Evolutionary conservation across 2,797 vertebrate species (phyloP).

Genomic region (Saxicola maurus): DNA sequence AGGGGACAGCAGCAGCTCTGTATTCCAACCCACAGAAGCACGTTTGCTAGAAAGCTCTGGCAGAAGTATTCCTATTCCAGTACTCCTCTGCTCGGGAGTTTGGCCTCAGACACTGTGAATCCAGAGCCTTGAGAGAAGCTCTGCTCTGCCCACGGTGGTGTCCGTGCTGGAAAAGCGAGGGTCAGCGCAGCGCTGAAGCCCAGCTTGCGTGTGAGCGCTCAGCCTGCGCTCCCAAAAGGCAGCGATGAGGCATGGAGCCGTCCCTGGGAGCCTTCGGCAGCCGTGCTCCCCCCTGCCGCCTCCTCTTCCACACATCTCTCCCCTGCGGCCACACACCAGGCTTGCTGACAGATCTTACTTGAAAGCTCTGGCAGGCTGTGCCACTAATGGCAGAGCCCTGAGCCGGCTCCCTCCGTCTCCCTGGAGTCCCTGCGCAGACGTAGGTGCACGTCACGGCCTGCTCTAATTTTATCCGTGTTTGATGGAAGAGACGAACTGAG

Average conservation of each 20-base stretch:
- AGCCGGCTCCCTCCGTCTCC: slow-evolving; percentile 72
- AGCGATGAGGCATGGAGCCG: not conserved
- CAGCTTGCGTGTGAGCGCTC: not conserved
- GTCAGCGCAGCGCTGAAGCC: not conserved
- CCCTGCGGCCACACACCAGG: not conserved
- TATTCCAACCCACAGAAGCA: not conserved
- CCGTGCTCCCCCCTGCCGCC: not conserved
- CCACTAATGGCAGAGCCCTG: slow-evolving; percentile 61
- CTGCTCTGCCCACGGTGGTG: fast-evolving
- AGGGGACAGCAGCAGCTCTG: not conserved
- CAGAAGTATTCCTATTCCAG: not conserved
- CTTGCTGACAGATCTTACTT: slow-evolving; percentile 57
- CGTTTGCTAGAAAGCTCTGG: not conserved
- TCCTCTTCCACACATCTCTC: not conserved
- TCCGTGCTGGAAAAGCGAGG: fast-evolving
- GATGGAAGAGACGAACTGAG: slow-evolving; percentile 93
- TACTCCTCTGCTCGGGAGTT: not conserved
- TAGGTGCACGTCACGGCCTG: slow-evolving; percentile 88
- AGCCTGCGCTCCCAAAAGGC: not conserved
- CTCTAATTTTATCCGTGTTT: slow-evolving; percentile 94
- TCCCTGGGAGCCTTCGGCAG: not conserved
- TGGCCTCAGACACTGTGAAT: not conserved
- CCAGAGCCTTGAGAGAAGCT: not conserved
- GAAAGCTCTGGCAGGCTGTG: slow-evolving; percentile 63
- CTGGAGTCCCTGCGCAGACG: slow-evolving; percentile 88